phyloP scores from a whole-genome alignment of 1,140 invertebrate species.

The Leptestheria dahalacensis region DNA sequence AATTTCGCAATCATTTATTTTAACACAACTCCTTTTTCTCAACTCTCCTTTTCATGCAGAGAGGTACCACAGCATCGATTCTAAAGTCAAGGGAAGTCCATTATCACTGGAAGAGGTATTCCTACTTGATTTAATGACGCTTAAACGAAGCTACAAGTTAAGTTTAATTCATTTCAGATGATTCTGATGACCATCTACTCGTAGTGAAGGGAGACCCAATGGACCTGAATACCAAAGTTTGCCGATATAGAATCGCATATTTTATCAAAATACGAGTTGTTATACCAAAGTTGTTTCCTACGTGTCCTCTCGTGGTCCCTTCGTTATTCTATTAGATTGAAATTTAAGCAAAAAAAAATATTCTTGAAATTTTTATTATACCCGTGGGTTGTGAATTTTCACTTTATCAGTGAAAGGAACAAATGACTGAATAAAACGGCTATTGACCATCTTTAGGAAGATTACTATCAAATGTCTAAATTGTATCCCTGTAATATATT shows the following conservation, averaged over 20 bases:
- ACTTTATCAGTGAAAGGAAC: too few relatives aligned
- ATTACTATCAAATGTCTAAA: too few relatives aligned
- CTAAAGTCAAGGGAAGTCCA: conserved; percentile 54
- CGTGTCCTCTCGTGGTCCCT: not conserved
- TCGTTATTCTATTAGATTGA: too few relatives aligned
- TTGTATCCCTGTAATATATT: too few relatives aligned
- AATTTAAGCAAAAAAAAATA: too few relatives aligned
- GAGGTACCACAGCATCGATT: conserved; percentile 49
- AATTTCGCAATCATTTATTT: conserved; percentile 1
- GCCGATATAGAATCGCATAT: conserved; percentile 25
- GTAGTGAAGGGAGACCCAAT: too few relatives aligned
- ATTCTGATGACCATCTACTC: conserved; percentile 56
- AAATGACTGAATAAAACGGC: too few relatives aligned
- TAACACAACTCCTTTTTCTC: not conserved
- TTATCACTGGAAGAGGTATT: conserved; percentile 53
- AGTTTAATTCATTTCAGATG: conserved; percentile 35
- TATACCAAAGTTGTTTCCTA: not conserved
- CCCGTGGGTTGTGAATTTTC: too few relatives aligned
- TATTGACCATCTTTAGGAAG: too few relatives aligned
- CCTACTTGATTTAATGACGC: conserved; percentile 1
- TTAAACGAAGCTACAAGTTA: not conserved
- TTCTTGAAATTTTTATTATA: too few relatives aligned
- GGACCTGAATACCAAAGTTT: too few relatives aligned
- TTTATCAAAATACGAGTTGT: not conserved
- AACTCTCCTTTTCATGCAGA: conserved; percentile 34